These are phyloP conservation scores for Sebastes alutus DNA, from an alignment of 2,797 vertebrate species.

Conservation along the genomic window DNA sequence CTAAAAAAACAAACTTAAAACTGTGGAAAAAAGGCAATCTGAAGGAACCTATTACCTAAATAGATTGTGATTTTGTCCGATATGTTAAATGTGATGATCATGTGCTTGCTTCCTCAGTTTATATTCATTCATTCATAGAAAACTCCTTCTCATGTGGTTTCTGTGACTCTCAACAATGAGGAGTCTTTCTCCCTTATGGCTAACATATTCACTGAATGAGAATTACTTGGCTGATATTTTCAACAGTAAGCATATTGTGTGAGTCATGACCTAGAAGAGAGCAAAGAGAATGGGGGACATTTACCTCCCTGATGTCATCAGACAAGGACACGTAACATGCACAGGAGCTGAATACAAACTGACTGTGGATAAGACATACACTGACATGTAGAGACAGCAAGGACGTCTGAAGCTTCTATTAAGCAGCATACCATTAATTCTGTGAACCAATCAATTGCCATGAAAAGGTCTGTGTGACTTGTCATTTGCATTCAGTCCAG, in stretches of 20 bases:
- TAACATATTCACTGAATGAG: conserved; percentile 52
- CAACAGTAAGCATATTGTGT: conserved; percentile 64
- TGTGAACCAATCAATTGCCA: conserved; percentile 38
- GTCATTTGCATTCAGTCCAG: conserved; percentile 37
- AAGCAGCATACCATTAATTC: conserved; percentile 28
- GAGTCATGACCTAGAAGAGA: not conserved
- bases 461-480: conserved; percentile 62
- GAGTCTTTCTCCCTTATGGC: conserved; percentile 30
- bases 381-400: not conserved
- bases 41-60: not conserved
- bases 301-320: conserved; percentile 44
- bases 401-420: not conserved
- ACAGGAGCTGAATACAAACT: not conserved
- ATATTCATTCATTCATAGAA: conserved; percentile 51
- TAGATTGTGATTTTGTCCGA: not conserved
- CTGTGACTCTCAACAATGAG: conserved; percentile 32
- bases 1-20: not conserved
- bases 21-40: not conserved
- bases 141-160: conserved; percentile 39
- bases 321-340: not conserved
- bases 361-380: not conserved
- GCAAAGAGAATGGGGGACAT: conserved; percentile 52
- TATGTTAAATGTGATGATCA: not conserved
- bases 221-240: conserved; percentile 50
- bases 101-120: conserved; percentile 18